Evolutionary conservation across 2,797 vertebrate species (phyloP), one percentile per base, ranked within the genome.

Genomic region (Rhynchonycteris naso): DNA sequence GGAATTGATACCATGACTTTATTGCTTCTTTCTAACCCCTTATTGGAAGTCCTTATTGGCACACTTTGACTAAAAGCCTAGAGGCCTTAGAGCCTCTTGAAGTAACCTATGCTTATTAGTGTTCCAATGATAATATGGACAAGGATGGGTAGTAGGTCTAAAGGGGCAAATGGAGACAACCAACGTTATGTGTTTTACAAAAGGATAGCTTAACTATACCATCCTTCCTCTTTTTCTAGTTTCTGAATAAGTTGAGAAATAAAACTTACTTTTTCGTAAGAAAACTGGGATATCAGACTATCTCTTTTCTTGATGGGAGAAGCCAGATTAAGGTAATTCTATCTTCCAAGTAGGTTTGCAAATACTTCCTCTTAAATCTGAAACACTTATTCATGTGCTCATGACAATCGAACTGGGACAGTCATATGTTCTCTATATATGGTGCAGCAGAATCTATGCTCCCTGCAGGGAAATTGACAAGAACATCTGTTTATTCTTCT

Each of bases 211-310:
- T 9, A 24, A 50, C 38, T 19, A 38, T 14, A 33, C 26, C 50
- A n/a, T 16, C 24, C 18, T 35, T 80, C 15, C 15, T 76, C 9
- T 16, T 50, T 38, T 35, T 7, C 30, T 10, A 68, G 5, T 1
- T 75, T 80, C 58, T 91, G 15, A 79, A 61, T 75, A 69, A 90
- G 22, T 35, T 43, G 35, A 80, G n/a, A 88, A 76, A 43, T 87
- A 59, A 81, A 86, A 26, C 7, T 38, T 79, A 65, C 2, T 38
- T 43, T 76, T 81, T 13, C 72, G 26, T 30, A 69, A 83, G 30
- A 72, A 80, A 79, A 47, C 54, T 66, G 10, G 50, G 61, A 74
- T 74, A 66, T 43, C 71, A 78, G 71, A 26, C 33, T 33, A n/a
- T 61, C 63, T 7, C 16, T 22, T n/a, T 93, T 24, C 26, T 78